phyloP scores from a whole-genome alignment of 1,140 invertebrate species.

The Anastrepha ludens region DNA sequence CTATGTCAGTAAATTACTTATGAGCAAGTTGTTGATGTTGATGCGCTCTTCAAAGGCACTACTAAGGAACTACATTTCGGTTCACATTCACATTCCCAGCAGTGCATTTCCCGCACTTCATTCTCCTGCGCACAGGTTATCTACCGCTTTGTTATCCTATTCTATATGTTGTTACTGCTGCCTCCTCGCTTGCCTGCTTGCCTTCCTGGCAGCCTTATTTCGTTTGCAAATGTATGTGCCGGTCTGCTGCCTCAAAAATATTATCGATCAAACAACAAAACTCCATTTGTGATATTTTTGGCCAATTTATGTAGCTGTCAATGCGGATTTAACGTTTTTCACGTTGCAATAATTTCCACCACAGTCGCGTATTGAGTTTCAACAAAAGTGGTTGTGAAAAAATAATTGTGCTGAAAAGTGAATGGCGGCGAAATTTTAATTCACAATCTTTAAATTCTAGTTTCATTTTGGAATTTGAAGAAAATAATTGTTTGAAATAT shows the following conservation, averaged over 20 bases:
- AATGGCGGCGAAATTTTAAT: background rate
- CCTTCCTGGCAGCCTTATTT: no score
- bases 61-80: no score
- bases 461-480: no score
- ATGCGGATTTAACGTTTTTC: slow-evolving; percentile 57
- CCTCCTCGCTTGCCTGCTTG: no score
- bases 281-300: slow-evolving; percentile 36
- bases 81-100: no score
- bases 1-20: background rate
- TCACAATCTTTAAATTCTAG: background rate
- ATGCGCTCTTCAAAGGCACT: background rate
- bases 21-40: background rate
- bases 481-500: background rate
- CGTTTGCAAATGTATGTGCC: background rate
- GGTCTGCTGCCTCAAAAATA: background rate
- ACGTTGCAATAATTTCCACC: slow-evolving; percentile 54
- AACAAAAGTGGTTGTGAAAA: slow-evolving; percentile 59
- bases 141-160: background rate
- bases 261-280: slow-evolving; percentile 69
- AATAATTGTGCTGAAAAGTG: background rate
- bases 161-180: no score
- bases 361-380: slow-evolving; percentile 69
- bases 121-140: background rate
- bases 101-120: background rate
- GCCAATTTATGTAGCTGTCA: slow-evolving; percentile 40